phyloP scores from a whole-genome alignment of 2,797 vertebrate species.

The Myotis findleyi region DNA sequence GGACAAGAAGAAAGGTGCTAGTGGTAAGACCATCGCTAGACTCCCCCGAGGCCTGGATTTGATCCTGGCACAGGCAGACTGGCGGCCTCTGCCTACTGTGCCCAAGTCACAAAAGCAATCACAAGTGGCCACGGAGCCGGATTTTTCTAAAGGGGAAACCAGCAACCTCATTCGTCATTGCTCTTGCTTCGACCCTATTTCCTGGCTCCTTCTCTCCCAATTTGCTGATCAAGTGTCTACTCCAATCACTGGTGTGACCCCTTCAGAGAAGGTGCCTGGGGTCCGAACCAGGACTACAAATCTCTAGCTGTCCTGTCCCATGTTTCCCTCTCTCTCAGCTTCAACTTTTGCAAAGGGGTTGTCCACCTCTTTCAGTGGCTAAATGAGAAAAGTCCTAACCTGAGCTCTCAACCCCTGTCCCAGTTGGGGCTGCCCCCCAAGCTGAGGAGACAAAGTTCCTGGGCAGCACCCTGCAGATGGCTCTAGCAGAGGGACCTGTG shows the following conservation, averaged over 20 bases:
- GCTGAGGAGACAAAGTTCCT: conserved; percentile 52
- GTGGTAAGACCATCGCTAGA: background rate
- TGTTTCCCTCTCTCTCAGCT: background rate
- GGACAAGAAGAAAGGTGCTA: background rate
- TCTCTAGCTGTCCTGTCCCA: background rate
- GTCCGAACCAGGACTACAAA: background rate
- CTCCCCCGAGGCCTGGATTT: fast-evolving
- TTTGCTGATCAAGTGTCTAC: background rate
- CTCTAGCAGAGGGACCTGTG: conserved; percentile 65
- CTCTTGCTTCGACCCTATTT: background rate
- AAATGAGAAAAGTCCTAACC: background rate
- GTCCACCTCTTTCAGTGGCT: conserved; percentile 16
- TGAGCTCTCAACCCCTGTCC: background rate
- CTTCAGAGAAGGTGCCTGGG: background rate
- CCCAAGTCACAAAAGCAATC: background rate
- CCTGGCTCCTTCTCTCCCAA: conserved; percentile 11
- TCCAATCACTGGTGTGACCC: background rate
- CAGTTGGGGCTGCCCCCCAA: conserved; percentile 23
- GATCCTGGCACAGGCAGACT: background rate
- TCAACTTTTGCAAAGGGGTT: background rate
- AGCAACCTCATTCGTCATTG: fast-evolving
- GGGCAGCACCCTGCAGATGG: conserved; percentile 39
- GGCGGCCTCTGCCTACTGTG: background rate
- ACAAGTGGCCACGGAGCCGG: background rate
- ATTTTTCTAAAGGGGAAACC: background rate